These are phyloP conservation scores for Steatocranus sp. DNA, from an alignment of 2,797 vertebrate genomes.

Conservation along the genomic window DNA sequence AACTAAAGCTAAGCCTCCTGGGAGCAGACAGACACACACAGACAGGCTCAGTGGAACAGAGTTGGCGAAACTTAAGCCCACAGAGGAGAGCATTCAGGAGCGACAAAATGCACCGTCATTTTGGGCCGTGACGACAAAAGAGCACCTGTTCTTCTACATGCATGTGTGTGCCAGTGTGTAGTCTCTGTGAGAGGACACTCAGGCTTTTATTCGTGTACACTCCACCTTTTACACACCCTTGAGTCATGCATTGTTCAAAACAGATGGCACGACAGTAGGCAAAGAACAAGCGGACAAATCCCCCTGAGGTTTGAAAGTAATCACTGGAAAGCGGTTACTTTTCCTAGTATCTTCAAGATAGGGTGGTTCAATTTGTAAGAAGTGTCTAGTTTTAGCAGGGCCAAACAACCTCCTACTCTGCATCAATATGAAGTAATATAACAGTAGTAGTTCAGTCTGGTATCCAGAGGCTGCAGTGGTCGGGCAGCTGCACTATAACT, in stretches of 20 bases:
- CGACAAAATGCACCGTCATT: conserved; percentile 58
- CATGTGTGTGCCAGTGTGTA: conserved; percentile 1
- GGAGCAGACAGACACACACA: conserved; percentile 30
- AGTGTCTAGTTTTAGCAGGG: not conserved
- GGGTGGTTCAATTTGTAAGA: not conserved
- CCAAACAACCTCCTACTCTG: conserved; percentile 3
- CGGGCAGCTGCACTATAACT: conserved; percentile 1
- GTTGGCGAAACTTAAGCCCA: conserved; percentile 57
- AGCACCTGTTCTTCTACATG: conserved; percentile 44
- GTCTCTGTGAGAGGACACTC: not conserved
- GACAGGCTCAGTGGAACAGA: not conserved
- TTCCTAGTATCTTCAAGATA: not conserved
- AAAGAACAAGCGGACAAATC: not conserved
- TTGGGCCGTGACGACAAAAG: conserved; percentile 51
- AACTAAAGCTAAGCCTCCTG: conserved; percentile 55
- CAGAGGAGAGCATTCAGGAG: conserved; percentile 60
- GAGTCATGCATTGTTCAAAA: conserved; percentile 22
- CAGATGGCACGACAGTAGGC: conserved; percentile 3
- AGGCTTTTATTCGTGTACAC: not conserved
- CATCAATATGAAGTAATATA: conserved; percentile 1
- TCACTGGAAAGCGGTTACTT: not conserved
- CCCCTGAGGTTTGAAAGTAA: not conserved
- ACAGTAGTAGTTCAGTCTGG: not conserved
- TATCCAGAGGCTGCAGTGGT: not conserved
- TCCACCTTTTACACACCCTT: not conserved